Evolutionary conservation across 37 sponge, comb jelly and placozoan genomes (phyloP), one percentile per base, ranked within the genome.

Genomic region (Halichondria panicea): DNA sequence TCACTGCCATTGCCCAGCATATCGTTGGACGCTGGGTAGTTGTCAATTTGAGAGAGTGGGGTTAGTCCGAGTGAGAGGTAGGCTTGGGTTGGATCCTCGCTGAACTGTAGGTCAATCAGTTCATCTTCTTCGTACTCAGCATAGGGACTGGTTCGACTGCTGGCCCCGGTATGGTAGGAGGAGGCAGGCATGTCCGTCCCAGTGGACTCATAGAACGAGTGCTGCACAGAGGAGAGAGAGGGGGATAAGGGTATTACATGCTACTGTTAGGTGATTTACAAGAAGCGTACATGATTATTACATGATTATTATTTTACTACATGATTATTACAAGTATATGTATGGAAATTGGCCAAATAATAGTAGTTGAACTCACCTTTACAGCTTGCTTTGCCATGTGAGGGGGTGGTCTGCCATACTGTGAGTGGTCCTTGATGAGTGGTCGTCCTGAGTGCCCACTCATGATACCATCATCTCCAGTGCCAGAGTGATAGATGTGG

Each of bases 61-160:
- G 91, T 91, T 55, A 91, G 83, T n/a, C 91, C 91, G 19, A 91
- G 80, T 25, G 91, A 91, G 24, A 91, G 83, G 65, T 91, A 91
- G 27, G 87, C 79, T 35, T 86, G 87, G 7, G 80, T 80, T 3
- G 63, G 36, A 25, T 74, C 65, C 4, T 91, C 91, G 42, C 45
- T 64, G 43, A 91, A 85, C 21, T 43, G 43, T 0, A 91, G 66
- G 32, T 91, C 78, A 50, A 81, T 37, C 0, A 71, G 61, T 1
- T 77, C 71, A 25, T 86, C 86, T 15, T 89, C 88, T 41, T 81
- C 82, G 27, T 54, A 34, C 27, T 78, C 79, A n/a, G n/a, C n/a
- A 21, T 67, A 78, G n/a, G 66, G 31, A 67, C 41, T 78, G 8
- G 68, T 32, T 0, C 43, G 21, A 2, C 22, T 35, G 33, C 28